A percentile compares a stretch with the other conserved stretches of the same genome.
Evolutionary conservation across 1,140 invertebrate genomes (phyloP).

Genomic region (Daktulosphaira vitifoliae): DNA sequence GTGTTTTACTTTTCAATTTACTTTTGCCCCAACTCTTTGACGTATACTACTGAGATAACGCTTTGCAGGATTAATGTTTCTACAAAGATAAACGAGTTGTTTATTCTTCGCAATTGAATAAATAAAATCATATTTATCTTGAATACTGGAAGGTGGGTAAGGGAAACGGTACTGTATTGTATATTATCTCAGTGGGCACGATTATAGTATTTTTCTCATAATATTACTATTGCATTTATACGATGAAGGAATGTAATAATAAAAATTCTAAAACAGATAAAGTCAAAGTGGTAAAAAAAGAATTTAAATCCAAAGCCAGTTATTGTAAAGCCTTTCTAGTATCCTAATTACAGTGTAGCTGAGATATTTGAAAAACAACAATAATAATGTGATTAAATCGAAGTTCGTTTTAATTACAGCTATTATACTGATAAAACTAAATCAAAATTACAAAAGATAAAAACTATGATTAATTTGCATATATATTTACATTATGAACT

Average conservation of each 20-base stretch:
- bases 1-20: constrained; percentile 14
- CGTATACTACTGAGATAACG: not conserved
- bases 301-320: constrained; percentile 10
- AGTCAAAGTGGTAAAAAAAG: not conserved
- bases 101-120: constrained; percentile 26
- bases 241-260: not conserved
- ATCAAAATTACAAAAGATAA: no score
- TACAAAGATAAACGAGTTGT: constrained; percentile 20
- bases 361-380: constrained; percentile 3
- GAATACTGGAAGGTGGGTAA: not conserved
- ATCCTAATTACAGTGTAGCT: constrained; percentile 2
- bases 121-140: constrained; percentile 31
- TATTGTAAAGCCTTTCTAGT: not conserved
- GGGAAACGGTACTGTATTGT: not conserved
- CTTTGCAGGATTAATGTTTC: constrained; percentile 17
- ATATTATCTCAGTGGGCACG: constrained; percentile 1
- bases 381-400: not conserved
- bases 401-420: no score
- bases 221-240: constrained; percentile 3
- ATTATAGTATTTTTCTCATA: constrained; percentile 23
- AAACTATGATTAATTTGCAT: no score
- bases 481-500: not conserved
- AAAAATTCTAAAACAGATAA: not conserved
- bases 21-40: not conserved
- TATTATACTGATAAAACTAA: no score